These are phyloP conservation scores for Anoplophora glabripennis DNA, from an alignment of 1,140 invertebrate genomes.

Conservation along the genomic window DNA sequence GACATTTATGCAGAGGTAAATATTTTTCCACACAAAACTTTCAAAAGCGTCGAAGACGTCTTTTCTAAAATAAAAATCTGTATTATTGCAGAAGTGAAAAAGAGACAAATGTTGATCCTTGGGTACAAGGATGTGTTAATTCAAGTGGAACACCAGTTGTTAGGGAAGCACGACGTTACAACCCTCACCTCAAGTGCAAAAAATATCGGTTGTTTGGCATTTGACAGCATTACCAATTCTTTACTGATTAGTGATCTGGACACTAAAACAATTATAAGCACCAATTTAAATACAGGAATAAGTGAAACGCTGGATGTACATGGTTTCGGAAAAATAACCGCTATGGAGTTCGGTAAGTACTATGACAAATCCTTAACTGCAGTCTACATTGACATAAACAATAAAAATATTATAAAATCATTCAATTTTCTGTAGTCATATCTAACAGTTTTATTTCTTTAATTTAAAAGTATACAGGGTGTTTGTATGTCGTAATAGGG, in stretches of 20 bases:
- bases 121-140: conserved; percentile 47
- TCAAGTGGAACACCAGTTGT: conserved; percentile 51
- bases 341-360: conserved; percentile 61
- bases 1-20: conserved; percentile 54
- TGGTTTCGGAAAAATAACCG: conserved; percentile 55
- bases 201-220: conserved; percentile 48
- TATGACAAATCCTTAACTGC: no score
- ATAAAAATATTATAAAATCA: no score
- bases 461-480: no score
- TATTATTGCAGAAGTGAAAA: conserved; percentile 30
- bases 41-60: background rate
- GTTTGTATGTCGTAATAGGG: no score
- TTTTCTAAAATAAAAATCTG: background rate
- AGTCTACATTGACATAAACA: no score
- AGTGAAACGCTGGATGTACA: conserved; percentile 47
- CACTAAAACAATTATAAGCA: conserved; percentile 47
- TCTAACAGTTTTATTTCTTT: no score
- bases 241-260: conserved; percentile 57
- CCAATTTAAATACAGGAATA: conserved; percentile 47
- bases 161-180: conserved; percentile 50
- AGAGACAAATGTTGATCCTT: conserved; percentile 49
- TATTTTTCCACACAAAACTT: background rate
- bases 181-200: conserved; percentile 47
- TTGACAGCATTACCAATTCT: conserved; percentile 49
- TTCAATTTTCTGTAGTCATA: no score